These are phyloP conservation scores for Atlantisia rogersi DNA, from an alignment of 2,113 vertebrate species.

Conservation along the genomic window DNA sequence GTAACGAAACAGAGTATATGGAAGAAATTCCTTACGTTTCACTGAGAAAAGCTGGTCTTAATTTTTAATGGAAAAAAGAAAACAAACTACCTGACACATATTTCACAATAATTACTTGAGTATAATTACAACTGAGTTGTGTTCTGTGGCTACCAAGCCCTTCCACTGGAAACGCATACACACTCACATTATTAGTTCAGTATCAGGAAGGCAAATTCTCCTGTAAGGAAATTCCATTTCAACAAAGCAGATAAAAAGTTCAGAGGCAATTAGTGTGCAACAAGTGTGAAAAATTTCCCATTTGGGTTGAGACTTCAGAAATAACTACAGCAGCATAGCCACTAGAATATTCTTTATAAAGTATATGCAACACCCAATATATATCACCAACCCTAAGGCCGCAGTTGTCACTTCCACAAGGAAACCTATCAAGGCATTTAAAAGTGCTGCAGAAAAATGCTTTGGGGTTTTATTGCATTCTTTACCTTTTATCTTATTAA, in stretches of 20 bases:
- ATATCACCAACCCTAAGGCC: not conserved
- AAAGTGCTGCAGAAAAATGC: not conserved
- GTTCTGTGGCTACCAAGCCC: not conserved
- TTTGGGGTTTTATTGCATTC: not conserved
- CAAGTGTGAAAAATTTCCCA: not conserved
- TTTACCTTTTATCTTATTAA: not conserved
- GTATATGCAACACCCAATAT: not conserved
- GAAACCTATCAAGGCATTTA: not conserved
- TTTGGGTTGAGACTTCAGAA: not conserved
- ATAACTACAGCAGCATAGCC: not conserved
- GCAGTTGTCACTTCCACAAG: not conserved
- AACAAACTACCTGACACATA: not conserved
- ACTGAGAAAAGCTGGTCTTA: not conserved
- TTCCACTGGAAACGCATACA: not conserved
- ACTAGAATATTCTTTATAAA: not conserved
- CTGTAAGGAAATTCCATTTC: not conserved
- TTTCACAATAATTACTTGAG: not conserved
- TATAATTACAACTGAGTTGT: not conserved
- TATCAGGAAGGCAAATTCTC: not conserved
- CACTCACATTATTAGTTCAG: not conserved
- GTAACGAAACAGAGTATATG: not conserved
- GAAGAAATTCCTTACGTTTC: not conserved
- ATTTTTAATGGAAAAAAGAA: not conserved
- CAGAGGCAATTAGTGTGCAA: not conserved
- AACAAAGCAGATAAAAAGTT: constrained; percentile 6